Conservation (phyloP, 2,113 vertebrate genomes). For the Tauraco erythrolophus region DNA sequence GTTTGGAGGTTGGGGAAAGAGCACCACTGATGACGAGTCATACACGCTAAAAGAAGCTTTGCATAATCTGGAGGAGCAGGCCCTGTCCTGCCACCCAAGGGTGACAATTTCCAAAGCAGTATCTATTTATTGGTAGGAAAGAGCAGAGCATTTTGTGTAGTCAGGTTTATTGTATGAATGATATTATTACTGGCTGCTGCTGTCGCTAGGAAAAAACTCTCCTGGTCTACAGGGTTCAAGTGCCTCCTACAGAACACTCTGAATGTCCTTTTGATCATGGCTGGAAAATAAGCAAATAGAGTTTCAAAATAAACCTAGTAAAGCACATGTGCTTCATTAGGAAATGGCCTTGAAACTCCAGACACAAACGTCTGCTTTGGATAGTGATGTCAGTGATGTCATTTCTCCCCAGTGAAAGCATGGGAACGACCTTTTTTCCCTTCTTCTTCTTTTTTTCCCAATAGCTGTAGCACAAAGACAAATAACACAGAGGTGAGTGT, state of each 20-base stretch:
- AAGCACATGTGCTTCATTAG: slow-evolving; percentile 73
- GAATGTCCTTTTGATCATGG: slow-evolving; percentile 76
- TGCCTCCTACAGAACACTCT: slow-evolving; percentile 57
- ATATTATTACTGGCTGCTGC: slow-evolving; percentile 65
- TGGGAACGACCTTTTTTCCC: slow-evolving; percentile 53
- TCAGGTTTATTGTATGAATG: neutral
- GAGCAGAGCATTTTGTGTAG: neutral
- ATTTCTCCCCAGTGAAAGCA: slow-evolving; percentile 58
- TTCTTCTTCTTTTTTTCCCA: neutral
- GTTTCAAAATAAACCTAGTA: slow-evolving; percentile 79
- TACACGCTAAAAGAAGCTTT: neutral
- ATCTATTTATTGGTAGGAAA: neutral
- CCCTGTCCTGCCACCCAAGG: neutral
- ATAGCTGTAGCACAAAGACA: slow-evolving; percentile 13
- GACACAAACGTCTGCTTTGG: slow-evolving; percentile 51
- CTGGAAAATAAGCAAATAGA: slow-evolving; percentile 79
- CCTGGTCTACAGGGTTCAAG: slow-evolving; percentile 57
- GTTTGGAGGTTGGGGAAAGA: neutral
- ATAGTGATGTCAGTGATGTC: slow-evolving; percentile 66
- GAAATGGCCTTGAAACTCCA: slow-evolving; percentile 69
- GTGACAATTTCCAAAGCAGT: neutral
- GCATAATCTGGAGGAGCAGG: neutral
- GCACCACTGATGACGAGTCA: neutral
- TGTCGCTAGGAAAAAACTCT: slow-evolving; percentile 21
- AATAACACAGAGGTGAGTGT: slow-evolving; percentile 11